A percentile compares a stretch with the other conserved stretches of the same genome.
Evolutionary conservation across 2,113 vertebrate genomes (phyloP).

Genomic region (Stigmatopora argus): DNA sequence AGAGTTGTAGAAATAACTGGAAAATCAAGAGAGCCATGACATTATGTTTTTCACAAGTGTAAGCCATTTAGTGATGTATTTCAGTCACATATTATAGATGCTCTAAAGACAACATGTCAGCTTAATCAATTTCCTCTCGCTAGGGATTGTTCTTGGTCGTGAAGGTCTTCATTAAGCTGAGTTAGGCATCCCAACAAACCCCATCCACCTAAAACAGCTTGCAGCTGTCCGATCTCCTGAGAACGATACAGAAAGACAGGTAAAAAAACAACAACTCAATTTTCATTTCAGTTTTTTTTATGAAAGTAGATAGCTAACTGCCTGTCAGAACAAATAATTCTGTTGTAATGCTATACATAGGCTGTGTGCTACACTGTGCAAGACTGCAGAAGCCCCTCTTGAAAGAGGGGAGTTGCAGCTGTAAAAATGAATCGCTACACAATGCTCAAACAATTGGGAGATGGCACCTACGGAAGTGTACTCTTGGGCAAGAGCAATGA

Average conservation of each 20-base stretch:
- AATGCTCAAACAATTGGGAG: slow-evolving; percentile 82
- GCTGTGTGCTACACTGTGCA: slow-evolving; percentile 14
- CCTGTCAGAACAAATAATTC: not conserved
- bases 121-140: slow-evolving; percentile 40
- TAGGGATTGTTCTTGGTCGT: slow-evolving; percentile 9
- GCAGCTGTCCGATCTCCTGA: not conserved
- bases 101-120: slow-evolving; percentile 8
- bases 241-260: not conserved
- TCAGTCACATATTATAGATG: not conserved
- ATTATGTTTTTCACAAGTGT: no score
- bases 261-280: not conserved
- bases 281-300: not conserved
- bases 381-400: slow-evolving; percentile 11
- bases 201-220: no score
- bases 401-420: slow-evolving; percentile 18
- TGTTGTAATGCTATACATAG: not conserved
- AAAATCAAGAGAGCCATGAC: no score
- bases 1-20: no score
- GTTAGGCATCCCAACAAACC: slow-evolving; percentile 13
- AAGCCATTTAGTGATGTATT: no score
- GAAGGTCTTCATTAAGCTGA: slow-evolving; percentile 12
- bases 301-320: not conserved
- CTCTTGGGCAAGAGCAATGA: slow-evolving; percentile 87
- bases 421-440: slow-evolving; percentile 84
- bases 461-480: slow-evolving; percentile 88